Conservation (phyloP, 2,888 invertebrate genomes). For the Parthenolecanium corni region DNA sequence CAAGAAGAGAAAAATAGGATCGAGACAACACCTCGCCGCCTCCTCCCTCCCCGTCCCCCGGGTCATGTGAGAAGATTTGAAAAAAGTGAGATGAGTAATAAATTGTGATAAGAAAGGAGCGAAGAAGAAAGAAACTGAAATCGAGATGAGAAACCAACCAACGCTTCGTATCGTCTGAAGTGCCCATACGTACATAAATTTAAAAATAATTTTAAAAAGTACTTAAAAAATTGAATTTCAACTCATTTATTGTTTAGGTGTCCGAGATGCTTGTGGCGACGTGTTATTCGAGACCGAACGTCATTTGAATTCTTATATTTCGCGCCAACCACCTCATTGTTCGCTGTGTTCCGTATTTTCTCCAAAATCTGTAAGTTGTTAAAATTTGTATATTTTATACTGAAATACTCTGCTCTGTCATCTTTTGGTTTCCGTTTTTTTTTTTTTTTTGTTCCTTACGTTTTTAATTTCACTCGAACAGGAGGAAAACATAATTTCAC, state of each 20-base stretch:
- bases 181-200: no score
- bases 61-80: no score
- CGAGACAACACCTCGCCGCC: no score
- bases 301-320: constrained; percentile 43
- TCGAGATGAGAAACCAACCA: no score
- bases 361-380: constrained; percentile 31
- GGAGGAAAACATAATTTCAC: constrained; percentile 7
- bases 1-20: no score
- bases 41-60: no score
- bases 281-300: constrained; percentile 39
- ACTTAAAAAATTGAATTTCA: no score
- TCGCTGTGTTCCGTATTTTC: constrained; percentile 47
- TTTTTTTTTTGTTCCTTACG: background rate
- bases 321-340: constrained; percentile 47
- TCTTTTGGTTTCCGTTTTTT: background rate
- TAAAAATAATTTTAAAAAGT: no score
- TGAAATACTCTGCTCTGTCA: background rate
- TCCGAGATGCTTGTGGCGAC: background rate
- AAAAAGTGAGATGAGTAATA: no score
- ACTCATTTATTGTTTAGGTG: background rate
- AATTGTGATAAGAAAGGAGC: no score
- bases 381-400: background rate
- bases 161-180: no score
- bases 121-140: no score
- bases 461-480: background rate